Evolutionary conservation across 2,888 invertebrate genomes (phyloP), one percentile per base, ranked within the genome.

Genomic region (Slavum lentiscoides): DNA sequence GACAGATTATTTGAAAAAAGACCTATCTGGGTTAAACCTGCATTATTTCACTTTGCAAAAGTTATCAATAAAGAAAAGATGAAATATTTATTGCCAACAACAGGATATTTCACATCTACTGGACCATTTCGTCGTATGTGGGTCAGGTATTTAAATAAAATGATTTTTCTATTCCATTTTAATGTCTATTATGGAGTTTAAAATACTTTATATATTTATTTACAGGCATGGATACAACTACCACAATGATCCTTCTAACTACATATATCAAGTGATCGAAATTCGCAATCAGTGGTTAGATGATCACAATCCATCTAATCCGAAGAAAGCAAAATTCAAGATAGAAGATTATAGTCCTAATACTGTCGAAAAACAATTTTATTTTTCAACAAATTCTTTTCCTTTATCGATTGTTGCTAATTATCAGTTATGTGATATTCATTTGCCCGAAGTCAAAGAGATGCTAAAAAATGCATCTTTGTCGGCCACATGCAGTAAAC

Each of bases 41-140:
- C 80, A 43, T 70, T 80, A 6, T 72, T 72, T 55, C 80, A 80
- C 66, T 80, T 80, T 72, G 80, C 70, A 15, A 72, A 80, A 80
- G 80, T 80, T 64, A 80, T 80, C 30, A 80, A 72, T 53, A 80
- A 80, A 19, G 80, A 80, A 80, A 80, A 80, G 49, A 80, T 80
- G 80, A 80, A 80, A 72, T 80, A 80, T 15, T 66, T 80, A 58
- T 64, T 80, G 23, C 80, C 80, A n/a, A 80, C 80, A 2, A 80
- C 80, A 15, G 80, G 64, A 39, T 80, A 80, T 58, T 80, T 80
- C 43, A 72, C 72, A n/a, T 72, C 80, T 64, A 80, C 80, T 58
- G 80, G 80, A 80, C 80, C 80, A 64, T 80, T 80, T 43, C 80
- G 80, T 1, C 80, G 80, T 2, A 80, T 80, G 80, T 80, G 80